Conservation (phyloP, 2,888 invertebrate genomes). For the Zygothrica quintamaculata region DNA sequence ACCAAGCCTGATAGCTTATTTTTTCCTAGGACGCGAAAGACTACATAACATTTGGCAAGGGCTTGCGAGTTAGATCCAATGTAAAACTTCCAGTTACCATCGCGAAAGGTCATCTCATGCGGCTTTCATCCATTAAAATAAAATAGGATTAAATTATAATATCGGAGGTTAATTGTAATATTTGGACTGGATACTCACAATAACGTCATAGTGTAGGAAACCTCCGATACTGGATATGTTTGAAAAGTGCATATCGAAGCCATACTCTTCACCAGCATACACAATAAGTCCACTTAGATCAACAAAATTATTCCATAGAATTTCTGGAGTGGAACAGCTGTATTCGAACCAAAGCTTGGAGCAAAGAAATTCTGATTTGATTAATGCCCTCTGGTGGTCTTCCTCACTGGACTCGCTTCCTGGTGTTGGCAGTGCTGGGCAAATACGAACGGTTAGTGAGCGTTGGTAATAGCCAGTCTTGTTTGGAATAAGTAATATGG, state of each 20-base stretch:
- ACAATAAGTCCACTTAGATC: slow-evolving; percentile 53
- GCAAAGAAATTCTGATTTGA: slow-evolving; percentile 67
- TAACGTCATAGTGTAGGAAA: slow-evolving; percentile 78
- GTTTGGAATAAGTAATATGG: slow-evolving; percentile 79
- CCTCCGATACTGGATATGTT: slow-evolving; percentile 73
- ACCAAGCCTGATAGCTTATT: slow-evolving; percentile 71
- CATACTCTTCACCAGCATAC: slow-evolving; percentile 73
- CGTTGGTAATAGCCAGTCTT: slow-evolving; percentile 68
- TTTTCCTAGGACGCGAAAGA: slow-evolving; percentile 64
- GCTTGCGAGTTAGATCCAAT: slow-evolving; percentile 46
- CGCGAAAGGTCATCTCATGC: slow-evolving; percentile 68
- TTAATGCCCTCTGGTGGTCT: slow-evolving; percentile 30
- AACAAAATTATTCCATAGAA: slow-evolving; percentile 63
- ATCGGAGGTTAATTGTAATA: too few species aligned
- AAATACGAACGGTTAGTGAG: slow-evolving; percentile 69
- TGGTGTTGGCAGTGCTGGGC: slow-evolving; percentile 53
- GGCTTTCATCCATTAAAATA: too few species aligned
- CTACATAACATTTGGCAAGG: slow-evolving; percentile 58
- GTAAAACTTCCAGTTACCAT: slow-evolving; percentile 76
- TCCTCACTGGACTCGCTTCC: slow-evolving; percentile 37
- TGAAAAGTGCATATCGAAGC: slow-evolving; percentile 71
- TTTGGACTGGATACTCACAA: slow-evolving; percentile 74
- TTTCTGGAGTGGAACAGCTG: slow-evolving; percentile 70
- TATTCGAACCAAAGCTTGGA: slow-evolving; percentile 75
- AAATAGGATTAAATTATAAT: too few species aligned